A percentile compares a stretch with the other conserved stretches of the same genome.
Conservation (phyloP, 2,797 vertebrate genomes). For the Coluber constrictor region DNA sequence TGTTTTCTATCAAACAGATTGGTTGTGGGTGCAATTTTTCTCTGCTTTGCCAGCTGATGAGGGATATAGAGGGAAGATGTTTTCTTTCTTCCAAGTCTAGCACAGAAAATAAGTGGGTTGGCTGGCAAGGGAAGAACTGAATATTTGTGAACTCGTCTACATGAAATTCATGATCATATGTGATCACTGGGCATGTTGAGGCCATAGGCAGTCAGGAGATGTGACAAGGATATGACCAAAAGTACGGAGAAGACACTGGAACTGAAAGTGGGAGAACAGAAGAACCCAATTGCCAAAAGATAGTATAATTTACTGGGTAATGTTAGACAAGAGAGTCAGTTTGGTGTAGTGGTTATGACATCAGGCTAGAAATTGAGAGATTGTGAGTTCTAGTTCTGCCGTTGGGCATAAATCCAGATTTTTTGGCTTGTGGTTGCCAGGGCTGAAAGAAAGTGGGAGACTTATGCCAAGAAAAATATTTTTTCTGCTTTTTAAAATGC, state of each 20-base stretch:
- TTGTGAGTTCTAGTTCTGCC: too few species aligned
- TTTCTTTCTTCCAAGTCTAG: not conserved
- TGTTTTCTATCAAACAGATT: not conserved
- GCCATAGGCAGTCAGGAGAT: not conserved
- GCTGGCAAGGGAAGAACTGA: not conserved
- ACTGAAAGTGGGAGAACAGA: not conserved
- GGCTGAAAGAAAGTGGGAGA: slow-evolving; percentile 15
- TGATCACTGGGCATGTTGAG: not conserved
- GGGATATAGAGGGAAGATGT: not conserved
- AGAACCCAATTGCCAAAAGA: not conserved
- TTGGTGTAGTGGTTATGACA: not conserved
- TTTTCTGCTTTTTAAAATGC: slow-evolving; percentile 43
- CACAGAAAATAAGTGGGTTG: not conserved
- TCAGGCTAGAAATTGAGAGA: too few species aligned
- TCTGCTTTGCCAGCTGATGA: not conserved
- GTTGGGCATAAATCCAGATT: not conserved
- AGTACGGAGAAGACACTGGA: not conserved
- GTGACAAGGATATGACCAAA: not conserved
- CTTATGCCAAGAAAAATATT: slow-evolving; percentile 64
- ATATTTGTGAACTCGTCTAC: not conserved
- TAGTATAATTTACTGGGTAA: not conserved
- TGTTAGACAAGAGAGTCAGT: not conserved
- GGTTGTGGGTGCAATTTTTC: not conserved
- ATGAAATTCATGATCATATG: not conserved
- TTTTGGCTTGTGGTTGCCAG: slow-evolving; percentile 33